These are phyloP conservation scores for Paedocypris micromegethes DNA, from an alignment of 2,797 vertebrate species.

Conservation along the genomic window DNA sequence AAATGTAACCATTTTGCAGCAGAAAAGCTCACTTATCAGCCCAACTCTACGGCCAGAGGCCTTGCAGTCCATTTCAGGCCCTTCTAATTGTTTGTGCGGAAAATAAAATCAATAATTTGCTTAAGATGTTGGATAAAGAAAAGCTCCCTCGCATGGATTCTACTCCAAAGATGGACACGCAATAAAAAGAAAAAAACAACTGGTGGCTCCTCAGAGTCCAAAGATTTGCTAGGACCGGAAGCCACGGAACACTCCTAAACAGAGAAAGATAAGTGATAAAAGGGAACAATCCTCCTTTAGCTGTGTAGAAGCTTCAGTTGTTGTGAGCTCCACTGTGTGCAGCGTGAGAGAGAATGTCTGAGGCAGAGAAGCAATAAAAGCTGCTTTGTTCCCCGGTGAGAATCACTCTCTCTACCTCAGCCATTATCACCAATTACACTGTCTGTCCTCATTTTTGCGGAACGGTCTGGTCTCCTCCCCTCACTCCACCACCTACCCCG, in stretches of 20 bases:
- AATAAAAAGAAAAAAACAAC: too few species aligned
- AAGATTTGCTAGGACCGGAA: too few species aligned
- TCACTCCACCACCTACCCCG: neutral
- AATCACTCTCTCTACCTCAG: slow-evolving; percentile 47
- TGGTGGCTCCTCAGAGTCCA: too few species aligned
- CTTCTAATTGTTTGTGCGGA: neutral
- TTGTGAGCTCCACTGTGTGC: slow-evolving; percentile 10
- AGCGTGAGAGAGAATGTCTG: slow-evolving; percentile 16
- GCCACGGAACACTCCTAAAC: too few species aligned
- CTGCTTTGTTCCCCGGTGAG: slow-evolving; percentile 29
- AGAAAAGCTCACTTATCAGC: slow-evolving; percentile 39
- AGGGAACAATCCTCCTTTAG: neutral
- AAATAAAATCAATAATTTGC: neutral
- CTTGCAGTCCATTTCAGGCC: neutral
- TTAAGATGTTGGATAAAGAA: neutral
- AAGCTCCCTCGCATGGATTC: too few species aligned
- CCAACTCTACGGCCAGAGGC: neutral
- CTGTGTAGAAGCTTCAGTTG: neutral
- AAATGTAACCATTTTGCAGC: slow-evolving; percentile 10
- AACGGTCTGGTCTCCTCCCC: slow-evolving; percentile 7
- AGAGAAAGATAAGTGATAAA: too few species aligned
- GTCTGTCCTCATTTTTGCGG: slow-evolving; percentile 37
- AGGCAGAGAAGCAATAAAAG: slow-evolving; percentile 32
- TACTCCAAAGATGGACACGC: too few species aligned
- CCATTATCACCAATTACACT: slow-evolving; percentile 35